Conservation (phyloP, 2,888 invertebrate genomes). For the Eilema caniola region DNA sequence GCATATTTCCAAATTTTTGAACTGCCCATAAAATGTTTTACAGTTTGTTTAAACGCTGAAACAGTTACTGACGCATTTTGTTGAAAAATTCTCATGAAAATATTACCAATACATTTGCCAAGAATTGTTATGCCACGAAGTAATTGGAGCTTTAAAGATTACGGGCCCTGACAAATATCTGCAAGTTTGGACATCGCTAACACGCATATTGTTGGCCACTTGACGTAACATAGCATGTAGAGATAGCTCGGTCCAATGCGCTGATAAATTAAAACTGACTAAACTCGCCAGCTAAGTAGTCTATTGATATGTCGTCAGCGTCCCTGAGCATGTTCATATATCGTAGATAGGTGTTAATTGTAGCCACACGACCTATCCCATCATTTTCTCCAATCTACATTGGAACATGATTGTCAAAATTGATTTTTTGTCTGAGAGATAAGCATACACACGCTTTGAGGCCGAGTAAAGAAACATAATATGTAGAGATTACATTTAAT, state of each 20-base stretch:
- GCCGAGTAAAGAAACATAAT: neutral
- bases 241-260: constrained; percentile 61
- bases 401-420: constrained; percentile 28
- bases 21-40: constrained; percentile 19
- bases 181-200: constrained; percentile 32
- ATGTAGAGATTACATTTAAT: neutral
- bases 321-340: constrained; percentile 25
- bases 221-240: constrained; percentile 37
- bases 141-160: constrained; percentile 46
- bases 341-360: constrained; percentile 28
- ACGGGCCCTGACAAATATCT: constrained; percentile 36
- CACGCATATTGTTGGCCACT: constrained; percentile 38
- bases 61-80: constrained; percentile 21
- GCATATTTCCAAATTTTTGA: constrained; percentile 15
- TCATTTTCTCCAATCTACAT: constrained; percentile 35
- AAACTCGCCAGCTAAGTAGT: constrained; percentile 44
- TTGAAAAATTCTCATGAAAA: constrained; percentile 27
- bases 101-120: constrained; percentile 29
- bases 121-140: constrained; percentile 28
- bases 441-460: neutral
- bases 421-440: constrained; percentile 15
- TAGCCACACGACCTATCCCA: constrained; percentile 31
- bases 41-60: constrained; percentile 17
- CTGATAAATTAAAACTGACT: constrained; percentile 55
- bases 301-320: constrained; percentile 41